Percentiles rank a stretch among this genome's conserved stretches.
phyloP scores from a whole-genome alignment of 37 sponge, comb jelly and placozoan genomes.

The Cliona cf. orientalis region DNA sequence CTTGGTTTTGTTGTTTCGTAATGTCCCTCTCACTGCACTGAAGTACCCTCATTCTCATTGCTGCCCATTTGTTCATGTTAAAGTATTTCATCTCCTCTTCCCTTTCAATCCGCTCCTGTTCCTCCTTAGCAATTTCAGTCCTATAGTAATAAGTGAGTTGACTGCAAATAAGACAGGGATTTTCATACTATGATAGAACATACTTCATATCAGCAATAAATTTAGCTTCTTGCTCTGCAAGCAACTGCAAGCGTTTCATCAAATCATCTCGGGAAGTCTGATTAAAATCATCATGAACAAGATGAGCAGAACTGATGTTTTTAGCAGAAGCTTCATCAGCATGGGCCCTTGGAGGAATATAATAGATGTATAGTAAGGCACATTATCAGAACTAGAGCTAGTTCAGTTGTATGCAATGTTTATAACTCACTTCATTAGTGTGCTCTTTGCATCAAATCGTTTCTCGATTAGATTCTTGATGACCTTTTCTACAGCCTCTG shows the following conservation, averaged over 20 bases:
- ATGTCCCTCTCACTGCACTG: not conserved
- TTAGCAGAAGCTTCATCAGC: not conserved
- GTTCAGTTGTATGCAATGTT: not conserved
- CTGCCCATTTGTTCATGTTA: not conserved
- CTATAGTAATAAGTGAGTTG: not conserved
- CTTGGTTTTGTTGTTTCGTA: not conserved
- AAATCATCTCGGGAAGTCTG: not conserved
- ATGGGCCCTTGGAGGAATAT: not conserved
- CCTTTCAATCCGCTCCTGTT: not conserved
- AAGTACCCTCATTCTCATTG: not conserved
- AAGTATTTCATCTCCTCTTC: not conserved
- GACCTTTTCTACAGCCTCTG: not conserved
- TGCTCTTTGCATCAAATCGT: not conserved
- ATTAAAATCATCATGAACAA: not conserved
- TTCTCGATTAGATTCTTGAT: not conserved
- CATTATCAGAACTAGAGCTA: not conserved
- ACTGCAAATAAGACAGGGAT: too few relatives aligned
- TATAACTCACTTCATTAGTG: constrained; percentile 1
- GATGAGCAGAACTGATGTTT: not conserved
- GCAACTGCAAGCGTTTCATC: not conserved
- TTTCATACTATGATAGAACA: constrained; percentile 1
- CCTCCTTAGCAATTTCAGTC: not conserved
- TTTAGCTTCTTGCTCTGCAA: constrained; percentile 1
- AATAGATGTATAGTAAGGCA: too few relatives aligned
- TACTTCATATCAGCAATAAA: not conserved